These are phyloP conservation scores for Sthenelais limicola DNA, from an alignment of 2,888 invertebrate species.

Conservation along the genomic window DNA sequence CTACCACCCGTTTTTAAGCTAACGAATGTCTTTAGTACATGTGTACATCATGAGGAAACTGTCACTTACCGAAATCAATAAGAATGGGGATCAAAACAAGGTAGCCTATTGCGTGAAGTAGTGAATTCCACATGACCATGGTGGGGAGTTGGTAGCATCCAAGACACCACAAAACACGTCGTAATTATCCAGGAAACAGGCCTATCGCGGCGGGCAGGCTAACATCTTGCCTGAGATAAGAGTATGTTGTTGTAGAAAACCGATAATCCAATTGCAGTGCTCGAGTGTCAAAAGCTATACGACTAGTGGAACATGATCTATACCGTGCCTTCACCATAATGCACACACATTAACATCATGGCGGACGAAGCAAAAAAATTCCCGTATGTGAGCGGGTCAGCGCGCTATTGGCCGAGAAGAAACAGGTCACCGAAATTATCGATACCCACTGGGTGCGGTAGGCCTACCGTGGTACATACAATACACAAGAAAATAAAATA, in stretches of 20 bases:
- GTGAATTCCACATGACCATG: conserved; percentile 25
- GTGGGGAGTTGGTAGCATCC: conserved; percentile 7
- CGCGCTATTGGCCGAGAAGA: too few species aligned
- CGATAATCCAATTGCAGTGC: too few species aligned
- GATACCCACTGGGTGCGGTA: too few species aligned
- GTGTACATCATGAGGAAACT: too few species aligned
- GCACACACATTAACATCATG: conserved; percentile 37
- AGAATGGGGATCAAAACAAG: conserved; percentile 34
- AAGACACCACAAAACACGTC: not conserved
- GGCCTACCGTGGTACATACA: too few species aligned
- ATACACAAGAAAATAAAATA: too few species aligned
- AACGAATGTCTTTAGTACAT: too few species aligned
- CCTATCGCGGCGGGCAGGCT: conserved; percentile 1
- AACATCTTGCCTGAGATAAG: not conserved
- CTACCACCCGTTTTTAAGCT: too few species aligned
- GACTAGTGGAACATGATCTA: too few species aligned
- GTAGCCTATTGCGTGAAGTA: not conserved
- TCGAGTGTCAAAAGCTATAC: too few species aligned
- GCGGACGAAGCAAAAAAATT: conserved; percentile 35
- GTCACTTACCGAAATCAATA: conserved; percentile 4
- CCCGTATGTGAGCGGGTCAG: conserved; percentile 35
- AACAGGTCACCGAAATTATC: too few species aligned
- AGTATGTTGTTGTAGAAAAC: too few species aligned
- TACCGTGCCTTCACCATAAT: not conserved
- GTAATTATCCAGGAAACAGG: not conserved